Evolutionary conservation across 1,140 invertebrate genomes (phyloP).

Genomic region (Drosophila micromelanica): DNA sequence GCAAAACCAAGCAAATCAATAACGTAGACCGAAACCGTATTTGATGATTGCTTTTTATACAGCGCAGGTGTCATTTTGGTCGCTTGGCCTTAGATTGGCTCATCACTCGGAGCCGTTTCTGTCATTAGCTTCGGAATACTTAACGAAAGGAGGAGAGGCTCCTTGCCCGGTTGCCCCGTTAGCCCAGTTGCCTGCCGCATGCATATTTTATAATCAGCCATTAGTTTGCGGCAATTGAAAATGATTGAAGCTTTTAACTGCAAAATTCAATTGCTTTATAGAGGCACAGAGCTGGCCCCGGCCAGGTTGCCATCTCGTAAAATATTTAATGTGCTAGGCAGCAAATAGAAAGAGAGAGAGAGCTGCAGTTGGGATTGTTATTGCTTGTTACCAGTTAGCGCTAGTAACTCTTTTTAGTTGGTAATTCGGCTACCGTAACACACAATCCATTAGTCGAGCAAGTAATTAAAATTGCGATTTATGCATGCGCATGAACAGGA

Average conservation of each 20-base stretch:
- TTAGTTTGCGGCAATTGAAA: conserved; percentile 82
- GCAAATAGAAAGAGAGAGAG: conserved; percentile 5
- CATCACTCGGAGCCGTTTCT: conserved; percentile 48
- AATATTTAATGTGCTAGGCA: conserved; percentile 66
- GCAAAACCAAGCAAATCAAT: conserved; percentile 73
- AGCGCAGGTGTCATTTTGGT: conserved; percentile 37
- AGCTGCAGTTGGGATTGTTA: conserved; percentile 18
- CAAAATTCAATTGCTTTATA: conserved; percentile 79
- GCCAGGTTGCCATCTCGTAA: conserved; percentile 40
- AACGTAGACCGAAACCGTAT: conserved; percentile 36
- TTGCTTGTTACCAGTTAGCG: conserved; percentile 13
- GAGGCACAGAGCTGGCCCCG: background rate
- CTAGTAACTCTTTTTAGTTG: conserved; percentile 27
- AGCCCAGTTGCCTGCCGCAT: conserved; percentile 64
- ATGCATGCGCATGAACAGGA: conserved; percentile 65
- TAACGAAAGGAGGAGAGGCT: conserved; percentile 12
- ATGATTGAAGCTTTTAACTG: conserved; percentile 83
- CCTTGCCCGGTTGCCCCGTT: conserved; percentile 33
- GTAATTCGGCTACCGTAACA: conserved; percentile 38
- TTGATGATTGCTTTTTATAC: conserved; percentile 39
- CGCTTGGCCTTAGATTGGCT: conserved; percentile 59
- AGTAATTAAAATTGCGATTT: conserved; percentile 83
- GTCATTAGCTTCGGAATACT: conserved; percentile 51
- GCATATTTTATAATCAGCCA: conserved; percentile 82
- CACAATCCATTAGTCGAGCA: conserved; percentile 76